These are phyloP conservation scores for Labeo catla DNA, from an alignment of 2,113 vertebrate genomes.

Conservation along the genomic window DNA sequence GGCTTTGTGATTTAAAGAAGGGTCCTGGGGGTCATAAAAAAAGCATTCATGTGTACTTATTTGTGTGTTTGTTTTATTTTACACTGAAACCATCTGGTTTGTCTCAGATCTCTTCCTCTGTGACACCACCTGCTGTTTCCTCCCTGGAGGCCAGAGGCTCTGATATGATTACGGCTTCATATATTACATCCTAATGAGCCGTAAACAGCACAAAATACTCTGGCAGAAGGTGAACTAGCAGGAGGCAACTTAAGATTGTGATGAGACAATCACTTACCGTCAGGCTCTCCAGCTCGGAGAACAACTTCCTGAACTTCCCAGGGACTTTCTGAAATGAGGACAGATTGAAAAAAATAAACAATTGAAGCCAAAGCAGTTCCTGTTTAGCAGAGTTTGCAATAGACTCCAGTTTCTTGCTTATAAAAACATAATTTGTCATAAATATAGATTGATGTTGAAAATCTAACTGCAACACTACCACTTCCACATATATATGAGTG, in stretches of 20 bases:
- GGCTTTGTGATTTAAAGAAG: slow-evolving; percentile 97
- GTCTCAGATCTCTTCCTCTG: neutral
- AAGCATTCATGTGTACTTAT: slow-evolving; percentile 40
- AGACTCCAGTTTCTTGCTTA: neutral
- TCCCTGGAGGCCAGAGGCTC: neutral
- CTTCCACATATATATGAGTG: neutral
- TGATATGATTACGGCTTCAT: slow-evolving; percentile 30
- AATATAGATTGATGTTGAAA: neutral
- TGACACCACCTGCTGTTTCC: slow-evolving; percentile 22
- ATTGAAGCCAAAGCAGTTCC: neutral
- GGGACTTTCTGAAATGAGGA: slow-evolving; percentile 88
- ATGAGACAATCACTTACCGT: slow-evolving; percentile 82
- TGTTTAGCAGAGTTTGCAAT: neutral
- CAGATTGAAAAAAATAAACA: slow-evolving; percentile 9
- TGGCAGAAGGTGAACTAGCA: slow-evolving; percentile 2
- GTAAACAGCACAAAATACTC: slow-evolving; percentile 22
- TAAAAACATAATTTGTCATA: neutral
- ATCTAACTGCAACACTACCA: neutral
- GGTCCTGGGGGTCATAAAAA: slow-evolving; percentile 85
- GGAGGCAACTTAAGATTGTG: slow-evolving; percentile 18
- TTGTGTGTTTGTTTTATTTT: neutral
- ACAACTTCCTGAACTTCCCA: slow-evolving; percentile 96
- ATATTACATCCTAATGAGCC: slow-evolving; percentile 41
- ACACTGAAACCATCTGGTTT: slow-evolving; percentile 14
- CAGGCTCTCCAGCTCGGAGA: slow-evolving; percentile 93